Evolutionary conservation across 2,888 invertebrate species (phyloP).

Genomic region (Microplitis deprimator): DNA sequence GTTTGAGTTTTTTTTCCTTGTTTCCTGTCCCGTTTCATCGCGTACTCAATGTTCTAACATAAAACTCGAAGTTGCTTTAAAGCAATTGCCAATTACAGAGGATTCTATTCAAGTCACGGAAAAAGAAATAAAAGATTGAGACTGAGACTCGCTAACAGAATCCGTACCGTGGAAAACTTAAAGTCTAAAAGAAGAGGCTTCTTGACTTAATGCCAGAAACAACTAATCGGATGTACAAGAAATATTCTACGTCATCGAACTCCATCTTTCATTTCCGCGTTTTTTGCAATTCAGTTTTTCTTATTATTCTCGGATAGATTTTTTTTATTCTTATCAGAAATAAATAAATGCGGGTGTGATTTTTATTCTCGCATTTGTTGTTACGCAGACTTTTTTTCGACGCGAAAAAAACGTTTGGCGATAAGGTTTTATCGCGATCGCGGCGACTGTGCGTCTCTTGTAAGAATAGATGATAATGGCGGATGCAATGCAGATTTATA

Average conservation of each 20-base stretch:
- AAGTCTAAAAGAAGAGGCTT: neutral
- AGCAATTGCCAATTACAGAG: constrained; percentile 18
- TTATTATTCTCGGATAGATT: too few relatives aligned
- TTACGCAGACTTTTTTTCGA: neutral
- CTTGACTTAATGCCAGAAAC: constrained; percentile 14
- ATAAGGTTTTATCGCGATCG: constrained; percentile 32
- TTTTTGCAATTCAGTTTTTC: neutral
- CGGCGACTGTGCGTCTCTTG: constrained; percentile 32
- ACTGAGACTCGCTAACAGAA: neutral
- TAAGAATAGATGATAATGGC: constrained; percentile 32
- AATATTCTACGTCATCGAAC: constrained; percentile 11
- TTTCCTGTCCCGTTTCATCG: neutral
- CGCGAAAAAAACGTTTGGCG: constrained; percentile 5
- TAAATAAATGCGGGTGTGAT: too few relatives aligned
- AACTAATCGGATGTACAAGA: neutral
- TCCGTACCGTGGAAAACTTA: neutral
- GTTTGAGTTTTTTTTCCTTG: neutral
- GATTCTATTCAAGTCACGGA: constrained; percentile 12
- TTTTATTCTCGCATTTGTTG: too few relatives aligned
- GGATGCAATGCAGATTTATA: constrained; percentile 18
- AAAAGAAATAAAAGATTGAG: neutral
- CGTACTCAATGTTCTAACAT: neutral
- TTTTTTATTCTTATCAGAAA: too few relatives aligned
- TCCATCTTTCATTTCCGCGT: constrained; percentile 6
- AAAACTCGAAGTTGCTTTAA: constrained; percentile 10